A percentile compares a stretch with the other conserved stretches of the same genome.
phyloP scores from a whole-genome alignment of 2,888 invertebrate species.

The Plusia festucae region DNA sequence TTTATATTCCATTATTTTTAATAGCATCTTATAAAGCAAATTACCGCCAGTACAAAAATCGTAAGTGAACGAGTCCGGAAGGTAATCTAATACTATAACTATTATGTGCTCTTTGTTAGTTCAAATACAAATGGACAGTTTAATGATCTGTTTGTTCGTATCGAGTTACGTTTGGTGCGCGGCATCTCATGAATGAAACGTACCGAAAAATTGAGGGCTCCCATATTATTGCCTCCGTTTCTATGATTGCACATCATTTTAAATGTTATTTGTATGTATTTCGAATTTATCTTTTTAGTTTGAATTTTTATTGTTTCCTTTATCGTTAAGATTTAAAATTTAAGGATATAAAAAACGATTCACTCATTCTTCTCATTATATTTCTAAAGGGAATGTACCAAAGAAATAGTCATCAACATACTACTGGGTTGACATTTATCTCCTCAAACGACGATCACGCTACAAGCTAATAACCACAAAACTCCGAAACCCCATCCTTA shows the following conservation, averaged over 20 bases:
- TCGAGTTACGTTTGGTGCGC: constrained; percentile 66
- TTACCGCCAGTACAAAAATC: constrained; percentile 25
- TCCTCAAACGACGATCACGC: constrained; percentile 22
- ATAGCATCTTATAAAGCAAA: constrained; percentile 18
- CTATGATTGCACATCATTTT: background rate
- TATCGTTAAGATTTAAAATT: background rate
- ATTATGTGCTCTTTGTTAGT: constrained; percentile 70
- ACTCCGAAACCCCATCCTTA: constrained; percentile 28
- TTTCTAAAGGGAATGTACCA: constrained; percentile 36
- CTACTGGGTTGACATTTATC: constrained; percentile 27
- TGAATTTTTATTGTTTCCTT: constrained; percentile 12
- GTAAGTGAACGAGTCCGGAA: constrained; percentile 69
- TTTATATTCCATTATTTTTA: constrained; percentile 6
- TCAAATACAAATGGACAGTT: constrained; percentile 78
- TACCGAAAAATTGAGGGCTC: constrained; percentile 57
- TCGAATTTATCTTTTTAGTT: background rate
- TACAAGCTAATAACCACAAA: constrained; percentile 45
- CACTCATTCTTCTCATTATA: background rate
- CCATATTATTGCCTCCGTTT: constrained; percentile 23
- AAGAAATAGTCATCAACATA: constrained; percentile 26
- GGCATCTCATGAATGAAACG: constrained; percentile 66
- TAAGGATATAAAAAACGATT: constrained; percentile 1
- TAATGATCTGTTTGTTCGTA: constrained; percentile 75
- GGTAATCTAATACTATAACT: constrained; percentile 80
- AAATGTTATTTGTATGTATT: background rate